These are phyloP conservation scores for Goniozus legneri DNA, from an alignment of 1,140 invertebrate genomes.

Conservation along the genomic window DNA sequence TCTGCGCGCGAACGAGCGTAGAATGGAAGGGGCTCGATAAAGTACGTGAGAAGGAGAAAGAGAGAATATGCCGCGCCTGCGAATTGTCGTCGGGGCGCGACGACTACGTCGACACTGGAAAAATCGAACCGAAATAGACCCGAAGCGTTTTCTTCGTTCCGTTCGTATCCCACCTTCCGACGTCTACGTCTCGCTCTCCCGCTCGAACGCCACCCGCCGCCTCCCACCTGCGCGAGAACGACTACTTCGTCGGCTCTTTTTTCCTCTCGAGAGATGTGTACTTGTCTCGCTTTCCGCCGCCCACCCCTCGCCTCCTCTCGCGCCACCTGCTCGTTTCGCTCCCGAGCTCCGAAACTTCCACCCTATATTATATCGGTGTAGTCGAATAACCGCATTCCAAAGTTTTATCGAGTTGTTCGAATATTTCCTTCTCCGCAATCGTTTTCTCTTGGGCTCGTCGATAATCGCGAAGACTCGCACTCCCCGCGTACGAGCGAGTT, in stretches of 20 bases:
- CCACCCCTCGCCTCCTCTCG: not conserved
- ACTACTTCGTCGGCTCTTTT: conserved; percentile 1
- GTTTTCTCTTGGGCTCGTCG: too few relatives aligned
- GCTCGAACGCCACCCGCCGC: not conserved
- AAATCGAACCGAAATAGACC: conserved; percentile 56
- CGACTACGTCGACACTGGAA: conserved; percentile 53
- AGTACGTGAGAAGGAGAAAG: conserved; percentile 25
- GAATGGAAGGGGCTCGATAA: conserved; percentile 5
- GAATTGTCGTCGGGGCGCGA: conserved; percentile 53
- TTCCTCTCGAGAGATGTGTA: too few relatives aligned
- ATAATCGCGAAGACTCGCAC: not conserved
- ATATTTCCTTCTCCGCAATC: too few relatives aligned
- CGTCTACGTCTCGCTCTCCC: conserved; percentile 15
- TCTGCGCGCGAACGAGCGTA: conserved; percentile 20
- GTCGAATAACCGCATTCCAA: too few relatives aligned
- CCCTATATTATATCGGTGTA: not conserved
- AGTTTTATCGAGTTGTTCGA: too few relatives aligned
- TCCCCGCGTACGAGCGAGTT: conserved; percentile 14
- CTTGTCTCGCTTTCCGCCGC: not conserved
- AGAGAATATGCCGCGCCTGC: conserved; percentile 49
- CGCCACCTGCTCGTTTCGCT: not conserved
- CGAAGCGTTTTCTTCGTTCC: conserved; percentile 47
- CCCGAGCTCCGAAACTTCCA: not conserved
- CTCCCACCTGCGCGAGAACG: conserved; percentile 1
- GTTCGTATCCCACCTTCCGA: conserved; percentile 20